A percentile compares a stretch with the other conserved stretches of the same genome.
These are phyloP conservation scores for Paedocypris sp. DNA, from an alignment of 2,113 vertebrate species.

Conservation along the genomic window DNA sequence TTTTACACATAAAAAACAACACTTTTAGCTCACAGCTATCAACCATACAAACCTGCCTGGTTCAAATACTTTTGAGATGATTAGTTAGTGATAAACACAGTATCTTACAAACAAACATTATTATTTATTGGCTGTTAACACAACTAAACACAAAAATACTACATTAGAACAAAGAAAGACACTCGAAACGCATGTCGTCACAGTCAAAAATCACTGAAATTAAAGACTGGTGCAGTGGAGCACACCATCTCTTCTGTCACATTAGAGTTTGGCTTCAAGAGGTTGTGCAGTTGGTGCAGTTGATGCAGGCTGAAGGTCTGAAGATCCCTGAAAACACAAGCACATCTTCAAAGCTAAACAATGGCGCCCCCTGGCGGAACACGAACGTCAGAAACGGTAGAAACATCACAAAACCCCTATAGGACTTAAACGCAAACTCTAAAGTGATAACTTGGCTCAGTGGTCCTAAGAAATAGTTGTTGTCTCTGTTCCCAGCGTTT, in stretches of 20 bases:
- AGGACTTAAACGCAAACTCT: too few species aligned
- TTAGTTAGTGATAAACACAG: neutral
- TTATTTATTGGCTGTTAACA: neutral
- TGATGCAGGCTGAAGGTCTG: too few species aligned
- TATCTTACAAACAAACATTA: neutral
- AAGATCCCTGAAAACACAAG: neutral
- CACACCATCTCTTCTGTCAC: neutral
- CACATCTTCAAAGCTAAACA: neutral
- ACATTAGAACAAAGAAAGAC: neutral
- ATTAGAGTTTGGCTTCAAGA: slow-evolving; percentile 13
- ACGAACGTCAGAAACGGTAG: too few species aligned
- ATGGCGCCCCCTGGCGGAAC: too few species aligned
- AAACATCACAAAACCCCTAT: too few species aligned
- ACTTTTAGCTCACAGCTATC: too few species aligned
- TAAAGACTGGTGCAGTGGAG: neutral
- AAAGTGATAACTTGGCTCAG: too few species aligned
- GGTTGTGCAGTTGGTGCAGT: neutral
- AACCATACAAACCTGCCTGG: too few species aligned
- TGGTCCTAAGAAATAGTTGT: too few species aligned
- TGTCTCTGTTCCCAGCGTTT: too few species aligned
- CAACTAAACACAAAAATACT: neutral
- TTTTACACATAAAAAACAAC: too few species aligned
- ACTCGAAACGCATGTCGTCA: neutral
- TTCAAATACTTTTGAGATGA: neutral
- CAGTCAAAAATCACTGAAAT: neutral